These are phyloP conservation scores for Chrosomus eos DNA, from an alignment of 2,797 vertebrate genomes.

Conservation along the genomic window DNA sequence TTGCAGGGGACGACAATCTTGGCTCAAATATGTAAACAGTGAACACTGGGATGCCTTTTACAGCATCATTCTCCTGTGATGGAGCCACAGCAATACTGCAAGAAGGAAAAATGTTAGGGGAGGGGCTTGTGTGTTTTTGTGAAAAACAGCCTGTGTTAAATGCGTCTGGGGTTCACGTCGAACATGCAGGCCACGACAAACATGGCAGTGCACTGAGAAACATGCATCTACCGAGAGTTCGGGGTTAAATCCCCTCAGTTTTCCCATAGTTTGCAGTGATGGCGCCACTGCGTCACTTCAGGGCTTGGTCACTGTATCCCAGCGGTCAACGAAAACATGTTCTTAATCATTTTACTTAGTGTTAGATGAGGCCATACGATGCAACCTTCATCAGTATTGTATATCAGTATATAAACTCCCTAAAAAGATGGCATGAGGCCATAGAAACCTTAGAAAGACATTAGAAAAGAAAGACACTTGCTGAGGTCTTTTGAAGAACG, in stretches of 20 bases:
- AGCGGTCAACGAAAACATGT: constrained; percentile 21
- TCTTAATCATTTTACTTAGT: constrained; percentile 24
- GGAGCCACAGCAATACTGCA: constrained; percentile 44
- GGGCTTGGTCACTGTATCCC: constrained; percentile 12
- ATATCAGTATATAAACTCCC: constrained; percentile 69
- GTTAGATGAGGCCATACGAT: constrained; percentile 49
- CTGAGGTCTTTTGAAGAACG: constrained; percentile 71
- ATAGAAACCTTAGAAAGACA: constrained; percentile 79
- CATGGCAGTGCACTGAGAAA: constrained; percentile 27
- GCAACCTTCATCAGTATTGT: constrained; percentile 65
- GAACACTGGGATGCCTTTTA: constrained; percentile 37
- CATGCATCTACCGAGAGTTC: constrained; percentile 46
- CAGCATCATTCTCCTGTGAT: constrained; percentile 2
- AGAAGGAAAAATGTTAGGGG: constrained; percentile 26
- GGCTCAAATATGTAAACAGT: constrained; percentile 44
- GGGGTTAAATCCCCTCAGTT: constrained; percentile 40
- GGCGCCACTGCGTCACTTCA: constrained; percentile 24
- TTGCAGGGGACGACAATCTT: constrained; percentile 49
- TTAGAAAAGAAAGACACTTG: constrained; percentile 80
- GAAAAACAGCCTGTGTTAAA: constrained; percentile 19
- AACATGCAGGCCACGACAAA: constrained; percentile 63
- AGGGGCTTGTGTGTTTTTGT: not conserved
- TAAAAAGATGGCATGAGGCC: constrained; percentile 73
- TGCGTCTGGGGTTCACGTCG: constrained; percentile 38
- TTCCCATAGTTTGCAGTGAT: constrained; percentile 67